Percentiles rank a stretch among this genome's conserved stretches.
These are phyloP conservation scores for Eledone cirrhosa DNA, from an alignment of 2,888 invertebrate genomes.

Conservation along the genomic window DNA sequence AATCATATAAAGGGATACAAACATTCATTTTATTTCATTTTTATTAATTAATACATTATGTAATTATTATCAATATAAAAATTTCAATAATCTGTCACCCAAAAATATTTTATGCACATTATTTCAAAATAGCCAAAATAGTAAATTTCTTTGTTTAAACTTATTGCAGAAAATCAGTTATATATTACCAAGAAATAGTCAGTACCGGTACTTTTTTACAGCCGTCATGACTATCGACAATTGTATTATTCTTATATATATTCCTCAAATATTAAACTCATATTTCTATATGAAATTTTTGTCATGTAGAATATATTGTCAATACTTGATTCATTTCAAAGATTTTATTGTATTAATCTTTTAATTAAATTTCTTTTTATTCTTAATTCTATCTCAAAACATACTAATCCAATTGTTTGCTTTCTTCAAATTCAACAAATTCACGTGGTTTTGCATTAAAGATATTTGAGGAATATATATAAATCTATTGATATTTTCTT, in stretches of 20 bases:
- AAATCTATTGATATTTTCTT: background rate
- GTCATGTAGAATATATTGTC: background rate
- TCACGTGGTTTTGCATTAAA: background rate
- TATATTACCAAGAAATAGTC: slow-evolving; percentile 6
- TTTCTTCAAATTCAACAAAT: background rate
- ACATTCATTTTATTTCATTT: no score
- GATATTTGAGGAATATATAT: slow-evolving; percentile 12
- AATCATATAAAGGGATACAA: no score
- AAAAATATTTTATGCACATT: no score
- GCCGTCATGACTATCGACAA: background rate
- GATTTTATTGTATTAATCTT: no score
- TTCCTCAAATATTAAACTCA: slow-evolving; percentile 13
- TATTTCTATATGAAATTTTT: background rate
- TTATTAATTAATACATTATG: no score
- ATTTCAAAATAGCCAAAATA: no score
- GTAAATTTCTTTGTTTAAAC: no score
- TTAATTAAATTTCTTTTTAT: no score
- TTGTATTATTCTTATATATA: slow-evolving; percentile 3
- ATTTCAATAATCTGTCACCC: no score
- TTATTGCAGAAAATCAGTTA: slow-evolving; percentile 1
- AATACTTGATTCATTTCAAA: no score
- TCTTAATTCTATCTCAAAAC: background rate
- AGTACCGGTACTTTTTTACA: background rate
- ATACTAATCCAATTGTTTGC: background rate
- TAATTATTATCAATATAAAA: no score